Base-by-base conservation (phyloP, 2,797 vertebrate species). In the Atherinosoma microstoma region DNA sequence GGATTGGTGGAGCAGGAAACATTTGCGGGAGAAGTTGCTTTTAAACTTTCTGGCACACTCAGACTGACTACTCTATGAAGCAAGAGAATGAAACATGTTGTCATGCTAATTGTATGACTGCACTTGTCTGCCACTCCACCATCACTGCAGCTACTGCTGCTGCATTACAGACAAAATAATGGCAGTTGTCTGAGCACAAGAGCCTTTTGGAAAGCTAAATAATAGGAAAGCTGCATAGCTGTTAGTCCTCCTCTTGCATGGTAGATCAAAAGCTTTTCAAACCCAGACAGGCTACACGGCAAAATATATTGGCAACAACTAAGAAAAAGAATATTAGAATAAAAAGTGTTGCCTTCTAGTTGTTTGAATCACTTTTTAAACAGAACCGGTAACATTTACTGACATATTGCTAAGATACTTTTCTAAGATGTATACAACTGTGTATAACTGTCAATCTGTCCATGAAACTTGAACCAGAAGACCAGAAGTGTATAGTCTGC, bases 381-480 rank as follows among this genome's bases (percentile, higher is more conserved):
- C 32, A 69, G 22, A 8, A 22, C 7, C 15, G 57, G 54, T 59
- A 51, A 58, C 47, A 73, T 64, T 60, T 70, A 54, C 29, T 81
- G 56, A 61, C 80, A 80, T 42, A 54, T 76, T 68, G 76, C 66
- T 36, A 47, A 36, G 10, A 49, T 13, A 40, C 32, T 40, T 40
- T 27, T 27, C 24, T 40, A 20, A 24, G 2, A 6, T 32, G 18
- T 57, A 29, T 57, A 4, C 5, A 9, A 29, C 29, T 40, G 35
- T 67, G 15, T 63, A 73, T 73, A 75, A 47, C 71, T 60, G 85
- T 89, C 84, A 75, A 70, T 40, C 10, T 11, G 38, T 80, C 74
- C 47, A 22, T 68, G 78, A 32, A 58, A 79, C 73, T 78, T 90
- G 84, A 90, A 90, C 92, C 87, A 90, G 82, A 60, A 4, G 32